Evolutionary conservation across 2,888 invertebrate species (phyloP).

Genomic region (Deilephila porcellus): DNA sequence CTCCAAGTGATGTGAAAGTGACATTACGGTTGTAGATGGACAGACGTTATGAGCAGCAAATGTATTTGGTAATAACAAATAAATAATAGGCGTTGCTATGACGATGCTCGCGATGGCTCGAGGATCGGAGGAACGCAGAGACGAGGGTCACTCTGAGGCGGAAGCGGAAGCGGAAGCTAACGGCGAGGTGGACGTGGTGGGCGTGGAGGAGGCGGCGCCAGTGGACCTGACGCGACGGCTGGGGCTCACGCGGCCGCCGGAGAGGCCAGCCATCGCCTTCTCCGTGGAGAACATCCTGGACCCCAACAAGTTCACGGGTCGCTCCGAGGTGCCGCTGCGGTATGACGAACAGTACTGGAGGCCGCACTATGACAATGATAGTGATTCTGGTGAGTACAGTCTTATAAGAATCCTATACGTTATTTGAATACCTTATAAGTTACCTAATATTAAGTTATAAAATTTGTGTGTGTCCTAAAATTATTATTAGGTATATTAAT

Average conservation of each 20-base stretch:
- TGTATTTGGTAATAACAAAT: conserved; percentile 40
- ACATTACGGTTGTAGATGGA: conserved; percentile 25
- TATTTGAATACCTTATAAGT: too few relatives aligned
- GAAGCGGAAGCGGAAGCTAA: conserved; percentile 71
- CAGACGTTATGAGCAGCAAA: conserved; percentile 22
- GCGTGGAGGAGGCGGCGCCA: conserved; percentile 79
- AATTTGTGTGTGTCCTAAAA: too few relatives aligned
- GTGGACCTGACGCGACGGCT: conserved; percentile 80
- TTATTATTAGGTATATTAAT: too few relatives aligned
- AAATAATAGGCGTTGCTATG: conserved; percentile 75
- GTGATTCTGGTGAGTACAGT: conserved; percentile 81
- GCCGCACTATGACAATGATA: conserved; percentile 83
- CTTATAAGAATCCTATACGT: not conserved
- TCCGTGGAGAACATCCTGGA: conserved; percentile 96
- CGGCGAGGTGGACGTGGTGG: conserved; percentile 78
- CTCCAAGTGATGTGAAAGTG: conserved; percentile 56
- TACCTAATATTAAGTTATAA: too few relatives aligned
- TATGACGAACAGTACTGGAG: conserved; percentile 85
- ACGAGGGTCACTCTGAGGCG: conserved; percentile 63
- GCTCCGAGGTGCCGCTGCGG: conserved; percentile 81
- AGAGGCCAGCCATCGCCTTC: conserved; percentile 88
- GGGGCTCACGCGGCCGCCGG: conserved; percentile 84
- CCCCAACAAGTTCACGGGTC: conserved; percentile 95
- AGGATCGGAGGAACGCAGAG: conserved; percentile 74
- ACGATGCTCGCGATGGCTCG: conserved; percentile 84